Evolutionary conservation across 2,113 vertebrate genomes (phyloP).

Genomic region (Tor tambroides): DNA sequence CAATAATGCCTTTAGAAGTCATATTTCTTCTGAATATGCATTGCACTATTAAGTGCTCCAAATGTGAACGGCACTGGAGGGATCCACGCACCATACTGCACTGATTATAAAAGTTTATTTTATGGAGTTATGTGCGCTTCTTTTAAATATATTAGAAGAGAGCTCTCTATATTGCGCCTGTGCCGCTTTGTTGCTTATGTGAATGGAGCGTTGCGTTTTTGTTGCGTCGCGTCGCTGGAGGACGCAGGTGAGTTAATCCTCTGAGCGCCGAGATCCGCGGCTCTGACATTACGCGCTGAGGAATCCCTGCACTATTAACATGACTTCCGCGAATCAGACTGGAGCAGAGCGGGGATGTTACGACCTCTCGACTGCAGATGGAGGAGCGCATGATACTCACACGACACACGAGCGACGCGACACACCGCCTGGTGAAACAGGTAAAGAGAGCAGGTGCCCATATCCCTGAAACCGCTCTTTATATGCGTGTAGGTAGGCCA

Average conservation of each 20-base stretch:
- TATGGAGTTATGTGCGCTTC: not conserved
- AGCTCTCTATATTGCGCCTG: not conserved
- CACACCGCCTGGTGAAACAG: not conserved
- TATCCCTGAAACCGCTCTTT: not conserved
- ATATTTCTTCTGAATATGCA: not conserved
- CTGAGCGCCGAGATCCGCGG: not conserved
- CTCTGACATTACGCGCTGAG: not conserved
- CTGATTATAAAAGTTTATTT: not conserved
- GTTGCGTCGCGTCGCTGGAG: constrained; percentile 1
- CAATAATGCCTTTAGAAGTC: not conserved
- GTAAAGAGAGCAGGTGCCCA: not conserved
- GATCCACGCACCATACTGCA: not conserved
- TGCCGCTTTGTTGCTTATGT: not conserved
- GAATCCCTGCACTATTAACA: constrained; percentile 22
- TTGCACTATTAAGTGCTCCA: too few relatives aligned
- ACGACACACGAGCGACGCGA: not conserved
- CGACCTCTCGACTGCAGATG: not conserved
- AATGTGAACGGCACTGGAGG: not conserved
- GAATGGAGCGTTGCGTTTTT: not conserved
- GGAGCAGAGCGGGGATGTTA: not conserved
- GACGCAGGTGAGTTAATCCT: constrained; percentile 50
- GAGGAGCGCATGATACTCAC: not conserved
- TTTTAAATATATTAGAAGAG: not conserved
- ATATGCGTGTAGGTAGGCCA: not conserved
- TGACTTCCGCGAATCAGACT: constrained; percentile 18